Percentiles rank a stretch among this genome's conserved stretches.
phyloP scores from a whole-genome alignment of 2,797 vertebrate species.

The Acipenser ruthenus region DNA sequence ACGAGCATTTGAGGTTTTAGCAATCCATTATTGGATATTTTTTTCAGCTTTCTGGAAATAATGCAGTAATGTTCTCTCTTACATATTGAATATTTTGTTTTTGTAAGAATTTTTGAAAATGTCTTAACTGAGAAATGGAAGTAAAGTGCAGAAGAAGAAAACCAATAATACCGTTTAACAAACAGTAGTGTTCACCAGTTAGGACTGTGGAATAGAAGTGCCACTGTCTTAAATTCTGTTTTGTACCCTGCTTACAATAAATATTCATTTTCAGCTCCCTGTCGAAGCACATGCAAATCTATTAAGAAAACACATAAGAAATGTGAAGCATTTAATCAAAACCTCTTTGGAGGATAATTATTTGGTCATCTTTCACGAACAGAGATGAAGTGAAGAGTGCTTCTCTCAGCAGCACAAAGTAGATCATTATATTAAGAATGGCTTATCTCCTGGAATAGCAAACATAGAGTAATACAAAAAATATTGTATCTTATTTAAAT shows the following conservation, averaged over 20 bases:
- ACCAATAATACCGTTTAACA: no score
- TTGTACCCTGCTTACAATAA: not conserved
- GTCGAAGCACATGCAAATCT: not conserved
- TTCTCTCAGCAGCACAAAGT: constrained; percentile 41
- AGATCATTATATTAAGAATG: constrained; percentile 46
- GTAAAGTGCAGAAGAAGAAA: not conserved
- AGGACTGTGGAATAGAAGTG: not conserved
- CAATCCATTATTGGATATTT: not conserved
- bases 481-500: constrained; percentile 48
- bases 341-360: constrained; percentile 52
- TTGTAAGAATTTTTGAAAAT: constrained; percentile 10
- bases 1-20: not conserved
- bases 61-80: constrained; percentile 7
- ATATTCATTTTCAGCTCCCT: not conserved
- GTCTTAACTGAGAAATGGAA: not conserved
- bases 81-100: constrained; percentile 13
- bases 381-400: constrained; percentile 43
- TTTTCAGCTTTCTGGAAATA: constrained; percentile 5
- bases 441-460: constrained; percentile 42
- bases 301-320: not conserved
- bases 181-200: no score
- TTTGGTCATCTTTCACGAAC: constrained; percentile 51
- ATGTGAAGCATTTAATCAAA: constrained; percentile 12
- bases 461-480: constrained; percentile 53
- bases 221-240: constrained; percentile 1